Conservation (phyloP, 2,113 vertebrate genomes). For the Crotalus horridus region DNA sequence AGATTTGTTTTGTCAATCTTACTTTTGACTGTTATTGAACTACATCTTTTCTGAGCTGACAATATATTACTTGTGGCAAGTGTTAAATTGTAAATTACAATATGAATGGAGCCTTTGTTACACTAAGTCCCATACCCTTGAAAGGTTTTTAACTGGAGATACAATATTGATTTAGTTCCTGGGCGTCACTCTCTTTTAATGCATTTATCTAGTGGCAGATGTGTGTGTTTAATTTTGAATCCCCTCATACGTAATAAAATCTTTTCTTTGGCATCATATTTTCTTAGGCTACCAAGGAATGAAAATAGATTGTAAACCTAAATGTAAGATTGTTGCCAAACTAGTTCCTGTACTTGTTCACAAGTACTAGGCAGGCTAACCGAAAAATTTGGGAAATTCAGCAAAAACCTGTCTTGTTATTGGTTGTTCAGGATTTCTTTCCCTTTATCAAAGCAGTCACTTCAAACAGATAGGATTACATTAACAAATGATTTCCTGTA, state of each 20-base stretch:
- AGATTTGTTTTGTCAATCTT: slow-evolving; percentile 12
- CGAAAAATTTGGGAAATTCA: neutral
- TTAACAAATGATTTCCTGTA: neutral
- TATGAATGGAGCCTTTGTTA: neutral
- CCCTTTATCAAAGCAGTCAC: neutral
- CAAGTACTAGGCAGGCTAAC: neutral
- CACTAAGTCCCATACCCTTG: neutral
- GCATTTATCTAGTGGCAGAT: neutral
- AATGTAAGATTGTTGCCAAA: neutral
- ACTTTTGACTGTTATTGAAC: neutral
- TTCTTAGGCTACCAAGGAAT: neutral
- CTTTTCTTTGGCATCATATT: neutral
- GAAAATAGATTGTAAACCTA: neutral
- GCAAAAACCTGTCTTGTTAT: neutral
- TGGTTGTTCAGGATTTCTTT: neutral
- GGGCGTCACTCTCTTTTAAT: neutral
- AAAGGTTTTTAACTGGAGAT: neutral
- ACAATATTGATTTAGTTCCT: neutral
- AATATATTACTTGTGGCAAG: neutral
- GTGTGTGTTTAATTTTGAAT: neutral
- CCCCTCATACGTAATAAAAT: neutral
- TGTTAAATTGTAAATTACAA: neutral
- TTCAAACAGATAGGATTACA: neutral
- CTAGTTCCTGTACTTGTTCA: neutral
- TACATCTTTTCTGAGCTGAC: neutral